A percentile compares a stretch with the other conserved stretches of the same genome.
Conservation (phyloP, 2,888 invertebrate genomes). For the Cepaea hortensis region DNA sequence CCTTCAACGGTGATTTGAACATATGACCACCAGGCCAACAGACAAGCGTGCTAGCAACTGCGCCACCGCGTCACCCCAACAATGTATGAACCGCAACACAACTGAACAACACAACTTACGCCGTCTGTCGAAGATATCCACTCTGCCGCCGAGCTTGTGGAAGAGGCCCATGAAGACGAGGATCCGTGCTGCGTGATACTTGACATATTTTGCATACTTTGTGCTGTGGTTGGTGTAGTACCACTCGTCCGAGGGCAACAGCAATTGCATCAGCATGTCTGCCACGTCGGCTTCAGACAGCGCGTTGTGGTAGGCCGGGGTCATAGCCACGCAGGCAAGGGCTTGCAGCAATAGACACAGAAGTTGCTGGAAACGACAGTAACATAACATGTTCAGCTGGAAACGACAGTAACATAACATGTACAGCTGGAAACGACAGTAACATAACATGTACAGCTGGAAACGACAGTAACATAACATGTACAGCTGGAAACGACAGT, state of each 20-base stretch:
- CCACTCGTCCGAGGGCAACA: slow-evolving; percentile 83
- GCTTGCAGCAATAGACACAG: slow-evolving; percentile 81
- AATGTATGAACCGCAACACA: background rate
- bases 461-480: background rate
- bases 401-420: background rate
- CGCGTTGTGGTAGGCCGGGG: slow-evolving; percentile 79
- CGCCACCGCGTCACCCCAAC: too few species aligned
- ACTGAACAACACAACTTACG: slow-evolving; percentile 73
- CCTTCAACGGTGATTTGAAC: too few species aligned
- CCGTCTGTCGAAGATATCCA: slow-evolving; percentile 80
- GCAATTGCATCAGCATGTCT: slow-evolving; percentile 81
- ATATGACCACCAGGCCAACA: too few species aligned
- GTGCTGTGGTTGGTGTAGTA: slow-evolving; percentile 84
- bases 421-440: slow-evolving; percentile 75
- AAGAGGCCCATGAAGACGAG: slow-evolving; percentile 82
- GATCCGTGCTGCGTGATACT: slow-evolving; percentile 82
- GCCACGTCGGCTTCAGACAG: slow-evolving; percentile 80
- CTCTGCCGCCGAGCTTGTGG: slow-evolving; percentile 80
- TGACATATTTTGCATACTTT: slow-evolving; percentile 81
- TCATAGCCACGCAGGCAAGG: slow-evolving; percentile 80
- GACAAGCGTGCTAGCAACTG: too few species aligned
- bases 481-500: slow-evolving; percentile 75
- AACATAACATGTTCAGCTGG: background rate
- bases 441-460: background rate
- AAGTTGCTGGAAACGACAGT: slow-evolving; percentile 79